phyloP scores from a whole-genome alignment of 2,888 invertebrate species.

The Lasioglossum zephyrum region DNA sequence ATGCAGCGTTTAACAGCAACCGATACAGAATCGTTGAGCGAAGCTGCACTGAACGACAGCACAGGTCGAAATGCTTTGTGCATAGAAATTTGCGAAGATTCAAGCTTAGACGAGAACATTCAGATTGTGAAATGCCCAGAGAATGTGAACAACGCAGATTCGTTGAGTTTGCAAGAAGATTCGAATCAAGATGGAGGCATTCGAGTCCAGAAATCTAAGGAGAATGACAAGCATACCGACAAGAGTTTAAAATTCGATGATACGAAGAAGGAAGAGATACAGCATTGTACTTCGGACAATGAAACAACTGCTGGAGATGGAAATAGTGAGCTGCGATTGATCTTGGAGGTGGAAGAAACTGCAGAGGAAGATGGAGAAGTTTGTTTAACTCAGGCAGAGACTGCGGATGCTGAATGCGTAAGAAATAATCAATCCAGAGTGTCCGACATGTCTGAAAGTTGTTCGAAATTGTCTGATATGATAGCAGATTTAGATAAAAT shows the following conservation, averaged over 20 bases:
- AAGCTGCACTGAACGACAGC: neutral
- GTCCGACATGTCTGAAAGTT: too few relatives aligned
- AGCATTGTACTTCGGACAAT: neutral
- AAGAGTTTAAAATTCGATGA: neutral
- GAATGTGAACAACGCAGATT: constrained; percentile 1
- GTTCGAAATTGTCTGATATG: too few relatives aligned
- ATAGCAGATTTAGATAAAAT: too few relatives aligned
- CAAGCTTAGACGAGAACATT: constrained; percentile 15
- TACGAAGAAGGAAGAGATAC: neutral
- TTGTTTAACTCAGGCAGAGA: neutral
- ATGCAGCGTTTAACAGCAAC: constrained; percentile 3
- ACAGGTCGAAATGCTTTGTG: neutral
- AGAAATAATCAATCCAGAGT: too few relatives aligned
- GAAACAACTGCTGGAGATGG: neutral
- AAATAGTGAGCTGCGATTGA: neutral
- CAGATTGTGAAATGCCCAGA: constrained; percentile 24
- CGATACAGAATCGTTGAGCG: constrained; percentile 19
- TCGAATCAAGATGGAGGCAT: neutral
- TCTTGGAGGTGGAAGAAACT: constrained; percentile 1
- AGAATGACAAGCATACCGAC: neutral
- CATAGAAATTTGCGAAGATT: neutral
- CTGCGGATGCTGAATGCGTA: too few relatives aligned
- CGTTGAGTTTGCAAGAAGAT: neutral
- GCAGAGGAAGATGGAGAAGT: neutral
- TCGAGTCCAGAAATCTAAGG: neutral